Evolutionary conservation across 2,888 invertebrate genomes (phyloP).

Genomic region (Papilio protenor): DNA sequence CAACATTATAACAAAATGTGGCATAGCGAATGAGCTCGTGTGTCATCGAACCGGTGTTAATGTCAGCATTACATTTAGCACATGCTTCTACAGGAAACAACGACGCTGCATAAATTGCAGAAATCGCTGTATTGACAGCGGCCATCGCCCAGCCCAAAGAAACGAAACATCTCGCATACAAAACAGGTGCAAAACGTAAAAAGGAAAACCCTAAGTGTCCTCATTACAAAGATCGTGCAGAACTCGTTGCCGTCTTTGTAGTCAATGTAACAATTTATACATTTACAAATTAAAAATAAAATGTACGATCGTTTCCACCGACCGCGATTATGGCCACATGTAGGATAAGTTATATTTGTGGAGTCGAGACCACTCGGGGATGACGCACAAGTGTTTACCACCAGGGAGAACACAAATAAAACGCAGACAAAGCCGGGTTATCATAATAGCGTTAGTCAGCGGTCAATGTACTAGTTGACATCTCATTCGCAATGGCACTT

Average conservation of each 20-base stretch:
- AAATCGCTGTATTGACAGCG: slow-evolving; percentile 48
- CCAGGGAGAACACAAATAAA: slow-evolving; percentile 79
- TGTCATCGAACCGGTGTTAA: slow-evolving; percentile 39
- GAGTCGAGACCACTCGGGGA: slow-evolving; percentile 63
- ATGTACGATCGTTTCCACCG: slow-evolving; percentile 11
- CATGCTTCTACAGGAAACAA: slow-evolving; percentile 40
- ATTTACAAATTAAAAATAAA: slow-evolving; percentile 14
- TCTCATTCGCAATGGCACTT: slow-evolving; percentile 60
- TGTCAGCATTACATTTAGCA: slow-evolving; percentile 38
- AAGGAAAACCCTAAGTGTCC: slow-evolving; percentile 35
- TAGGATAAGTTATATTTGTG: slow-evolving; percentile 71
- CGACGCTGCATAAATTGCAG: slow-evolving; percentile 46
- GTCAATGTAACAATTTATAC: slow-evolving; percentile 9
- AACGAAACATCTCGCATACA: slow-evolving; percentile 52
- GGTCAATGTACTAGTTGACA: slow-evolving; percentile 71
- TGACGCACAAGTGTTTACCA: slow-evolving; percentile 81
- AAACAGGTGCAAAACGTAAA: slow-evolving; percentile 51
- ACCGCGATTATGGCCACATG: slow-evolving; percentile 57
- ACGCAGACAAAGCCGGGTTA: slow-evolving; percentile 68
- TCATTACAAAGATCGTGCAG: slow-evolving; percentile 37
- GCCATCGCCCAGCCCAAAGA: slow-evolving; percentile 48
- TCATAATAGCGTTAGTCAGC: slow-evolving; percentile 68
- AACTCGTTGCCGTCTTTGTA: slow-evolving; percentile 4
- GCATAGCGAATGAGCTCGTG: slow-evolving; percentile 9
- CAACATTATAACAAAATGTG: slow-evolving; percentile 11